phyloP scores from a whole-genome alignment of 2,888 invertebrate species.

The Lampropteryx suffumata region DNA sequence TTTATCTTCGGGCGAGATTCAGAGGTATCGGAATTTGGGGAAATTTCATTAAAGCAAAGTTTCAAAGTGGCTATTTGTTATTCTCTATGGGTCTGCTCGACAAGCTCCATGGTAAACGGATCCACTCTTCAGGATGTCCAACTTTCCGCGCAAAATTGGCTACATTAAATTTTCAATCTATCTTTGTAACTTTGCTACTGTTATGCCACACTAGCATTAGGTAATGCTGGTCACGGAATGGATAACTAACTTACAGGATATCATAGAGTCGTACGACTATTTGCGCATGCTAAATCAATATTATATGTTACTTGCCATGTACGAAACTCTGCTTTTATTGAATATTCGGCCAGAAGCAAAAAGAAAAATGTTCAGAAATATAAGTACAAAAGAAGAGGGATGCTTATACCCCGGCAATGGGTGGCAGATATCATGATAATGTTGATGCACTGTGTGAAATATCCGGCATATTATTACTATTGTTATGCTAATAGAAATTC shows the following conservation, averaged over 20 bases:
- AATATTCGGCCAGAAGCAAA: too few species aligned
- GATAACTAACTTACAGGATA: slow-evolving; percentile 27
- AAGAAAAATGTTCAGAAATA: too few species aligned
- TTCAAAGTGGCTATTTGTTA: slow-evolving; percentile 27
- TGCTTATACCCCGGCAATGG: too few species aligned
- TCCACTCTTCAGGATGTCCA: slow-evolving; percentile 12
- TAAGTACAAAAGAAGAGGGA: too few species aligned
- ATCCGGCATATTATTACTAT: too few species aligned
- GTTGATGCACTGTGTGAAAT: too few species aligned
- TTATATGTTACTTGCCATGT: background rate
- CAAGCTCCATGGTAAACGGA: slow-evolving; percentile 9
- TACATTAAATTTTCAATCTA: slow-evolving; percentile 3
- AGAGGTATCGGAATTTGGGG: slow-evolving; percentile 27
- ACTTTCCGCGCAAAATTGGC: slow-evolving; percentile 1
- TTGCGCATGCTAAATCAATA: slow-evolving; percentile 21
- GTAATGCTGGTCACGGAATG: slow-evolving; percentile 16
- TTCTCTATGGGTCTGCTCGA: slow-evolving; percentile 21
- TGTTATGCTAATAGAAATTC: too few species aligned
- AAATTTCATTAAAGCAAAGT: slow-evolving; percentile 27
- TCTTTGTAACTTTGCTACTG: slow-evolving; percentile 5
- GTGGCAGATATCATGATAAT: too few species aligned
- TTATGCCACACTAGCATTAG: background rate
- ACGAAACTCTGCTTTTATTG: too few species aligned
- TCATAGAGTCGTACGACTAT: slow-evolving; percentile 13
- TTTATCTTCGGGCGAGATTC: slow-evolving; percentile 31